These are phyloP conservation scores for Cyanistes caeruleus DNA, from an alignment of 2,113 vertebrate genomes.

Conservation along the genomic window DNA sequence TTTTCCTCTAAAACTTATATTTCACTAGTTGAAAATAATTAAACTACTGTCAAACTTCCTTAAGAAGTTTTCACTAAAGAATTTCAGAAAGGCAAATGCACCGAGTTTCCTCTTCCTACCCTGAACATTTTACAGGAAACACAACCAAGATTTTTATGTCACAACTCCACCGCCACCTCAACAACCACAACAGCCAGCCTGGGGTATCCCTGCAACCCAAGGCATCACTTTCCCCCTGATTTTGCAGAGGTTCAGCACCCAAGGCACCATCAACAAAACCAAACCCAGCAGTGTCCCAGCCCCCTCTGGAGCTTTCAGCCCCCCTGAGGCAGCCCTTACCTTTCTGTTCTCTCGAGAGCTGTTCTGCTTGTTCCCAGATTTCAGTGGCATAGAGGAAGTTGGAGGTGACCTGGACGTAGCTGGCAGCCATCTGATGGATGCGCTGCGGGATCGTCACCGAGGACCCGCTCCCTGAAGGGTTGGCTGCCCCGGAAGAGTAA, in stretches of 20 bases:
- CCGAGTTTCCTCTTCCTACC: neutral
- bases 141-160: neutral
- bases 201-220: fast-evolving
- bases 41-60: neutral
- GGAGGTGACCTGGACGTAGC: slow-evolving; percentile 97
- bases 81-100: neutral
- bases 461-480: slow-evolving; percentile 85
- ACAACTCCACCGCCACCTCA: neutral
- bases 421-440: slow-evolving; percentile 99
- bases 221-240: neutral
- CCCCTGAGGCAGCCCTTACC: slow-evolving; percentile 70
- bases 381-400: slow-evolving; percentile 98
- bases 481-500: slow-evolving; percentile 88
- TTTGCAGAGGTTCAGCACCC: neutral
- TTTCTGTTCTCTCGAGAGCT: slow-evolving; percentile 94
- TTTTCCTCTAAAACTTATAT: neutral
- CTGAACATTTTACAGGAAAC: neutral
- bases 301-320: fast-evolving
- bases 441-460: slow-evolving; percentile 97
- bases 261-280: fast-evolving
- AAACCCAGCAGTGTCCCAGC: neutral
- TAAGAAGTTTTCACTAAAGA: neutral
- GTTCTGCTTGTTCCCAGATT: slow-evolving; percentile 99
- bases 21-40: neutral
- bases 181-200: neutral